Conservation (phyloP, 2,797 vertebrate species). For the Myotis vivesi region DNA sequence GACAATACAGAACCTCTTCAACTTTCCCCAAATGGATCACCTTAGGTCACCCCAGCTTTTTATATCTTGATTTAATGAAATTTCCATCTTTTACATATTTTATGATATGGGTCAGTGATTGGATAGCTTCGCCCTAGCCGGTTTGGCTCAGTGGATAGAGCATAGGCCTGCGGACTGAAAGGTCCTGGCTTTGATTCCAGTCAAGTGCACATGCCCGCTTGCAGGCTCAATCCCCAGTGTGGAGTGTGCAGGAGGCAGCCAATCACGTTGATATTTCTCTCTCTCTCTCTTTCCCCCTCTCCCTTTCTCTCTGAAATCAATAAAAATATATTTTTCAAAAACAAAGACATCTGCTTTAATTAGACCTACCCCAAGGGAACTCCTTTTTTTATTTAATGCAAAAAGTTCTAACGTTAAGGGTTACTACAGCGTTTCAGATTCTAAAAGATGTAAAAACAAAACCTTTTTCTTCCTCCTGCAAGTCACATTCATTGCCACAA, state of each 20-base stretch:
- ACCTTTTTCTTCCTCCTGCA: constrained; percentile 17
- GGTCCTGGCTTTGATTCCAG: no score
- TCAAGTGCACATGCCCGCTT: no score
- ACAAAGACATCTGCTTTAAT: background rate
- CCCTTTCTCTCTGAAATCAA: no score
- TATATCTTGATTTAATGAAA: background rate
- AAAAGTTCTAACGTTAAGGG: background rate
- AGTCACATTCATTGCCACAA: constrained; percentile 40
- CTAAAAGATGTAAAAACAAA: background rate
- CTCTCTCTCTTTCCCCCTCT: no score
- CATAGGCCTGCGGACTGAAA: no score
- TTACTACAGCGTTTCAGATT: background rate
- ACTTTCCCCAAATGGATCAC: background rate
- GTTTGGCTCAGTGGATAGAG: no score
- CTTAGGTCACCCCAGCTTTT: background rate
- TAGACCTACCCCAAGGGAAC: background rate
- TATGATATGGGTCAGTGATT: background rate
- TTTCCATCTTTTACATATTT: background rate
- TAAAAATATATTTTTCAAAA: no score
- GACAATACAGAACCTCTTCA: background rate
- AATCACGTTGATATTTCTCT: no score
- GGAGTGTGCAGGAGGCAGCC: no score
- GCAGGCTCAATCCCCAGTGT: no score
- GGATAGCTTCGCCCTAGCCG: background rate
- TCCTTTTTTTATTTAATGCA: background rate